Evolutionary conservation across 2,888 invertebrate genomes (phyloP).

Genomic region (Hermodice carunculata): DNA sequence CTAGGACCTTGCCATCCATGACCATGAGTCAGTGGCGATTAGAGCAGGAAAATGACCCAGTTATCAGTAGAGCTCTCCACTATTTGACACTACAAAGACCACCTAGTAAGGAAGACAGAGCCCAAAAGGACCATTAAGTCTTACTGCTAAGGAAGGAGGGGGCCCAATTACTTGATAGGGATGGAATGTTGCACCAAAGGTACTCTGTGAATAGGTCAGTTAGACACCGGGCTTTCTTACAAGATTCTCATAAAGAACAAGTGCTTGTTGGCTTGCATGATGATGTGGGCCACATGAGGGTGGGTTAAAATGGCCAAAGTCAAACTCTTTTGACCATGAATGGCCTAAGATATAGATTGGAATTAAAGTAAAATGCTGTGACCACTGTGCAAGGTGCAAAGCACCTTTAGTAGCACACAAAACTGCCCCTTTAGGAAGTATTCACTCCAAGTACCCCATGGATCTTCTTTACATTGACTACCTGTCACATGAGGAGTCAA

Average conservation of each 20-base stretch:
- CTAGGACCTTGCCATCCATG: neutral
- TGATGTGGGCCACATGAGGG: neutral
- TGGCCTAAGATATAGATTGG: neutral
- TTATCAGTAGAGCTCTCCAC: neutral
- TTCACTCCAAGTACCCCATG: no score
- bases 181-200: neutral
- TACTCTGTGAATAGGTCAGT: neutral
- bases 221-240: neutral
- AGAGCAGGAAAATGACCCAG: neutral
- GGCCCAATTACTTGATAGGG: neutral
- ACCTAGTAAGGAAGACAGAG: neutral
- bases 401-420: no score
- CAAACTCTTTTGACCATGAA: neutral
- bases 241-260: neutral
- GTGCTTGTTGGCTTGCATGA: constrained; percentile 1
- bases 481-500: no score
- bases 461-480: no score
- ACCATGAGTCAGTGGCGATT: no score
- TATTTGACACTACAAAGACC: no score
- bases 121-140: neutral
- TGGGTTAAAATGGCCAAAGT: neutral
- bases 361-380: neutral
- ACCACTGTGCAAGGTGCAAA: no score
- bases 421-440: no score
- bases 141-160: no score